phyloP scores from a whole-genome alignment of 2,113 vertebrate genomes.

The Campylorhamphus procurvoides region DNA sequence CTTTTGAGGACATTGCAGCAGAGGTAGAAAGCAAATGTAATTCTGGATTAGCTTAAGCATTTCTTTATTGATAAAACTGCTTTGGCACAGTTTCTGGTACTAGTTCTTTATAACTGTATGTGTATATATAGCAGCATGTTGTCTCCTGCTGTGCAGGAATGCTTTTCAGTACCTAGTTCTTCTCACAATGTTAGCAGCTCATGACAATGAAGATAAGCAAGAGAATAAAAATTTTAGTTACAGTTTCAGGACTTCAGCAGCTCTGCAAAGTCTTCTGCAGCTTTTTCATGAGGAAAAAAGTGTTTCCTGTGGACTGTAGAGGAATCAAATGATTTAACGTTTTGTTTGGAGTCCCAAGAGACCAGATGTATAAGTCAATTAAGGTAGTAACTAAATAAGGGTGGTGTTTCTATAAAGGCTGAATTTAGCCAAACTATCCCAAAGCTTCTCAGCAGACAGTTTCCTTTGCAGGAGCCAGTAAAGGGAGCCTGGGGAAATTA shows the following conservation, averaged over 20 bases:
- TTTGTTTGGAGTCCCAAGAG: constrained; percentile 32
- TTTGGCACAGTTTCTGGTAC: neutral
- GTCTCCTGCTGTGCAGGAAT: neutral
- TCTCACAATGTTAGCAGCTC: neutral
- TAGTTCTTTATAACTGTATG: neutral
- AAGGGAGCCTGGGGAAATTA: constrained; percentile 36
- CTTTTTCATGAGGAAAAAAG: neutral
- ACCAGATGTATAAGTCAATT: constrained; percentile 26
- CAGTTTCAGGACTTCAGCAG: neutral
- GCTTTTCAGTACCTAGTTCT: neutral
- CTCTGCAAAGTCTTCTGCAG: neutral
- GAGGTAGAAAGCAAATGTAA: neutral
- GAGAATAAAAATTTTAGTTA: neutral
- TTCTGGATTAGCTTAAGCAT: neutral
- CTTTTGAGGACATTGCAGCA: neutral
- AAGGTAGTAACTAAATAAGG: constrained; percentile 18
- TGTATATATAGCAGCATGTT: neutral
- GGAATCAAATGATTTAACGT: neutral
- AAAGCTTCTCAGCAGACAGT: neutral
- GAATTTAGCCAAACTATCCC: neutral
- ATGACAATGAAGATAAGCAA: neutral
- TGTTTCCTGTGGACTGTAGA: neutral
- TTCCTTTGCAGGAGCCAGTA: constrained; percentile 20
- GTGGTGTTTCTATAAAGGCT: constrained; percentile 8
- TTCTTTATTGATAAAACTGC: neutral